Base-by-base conservation (phyloP, 2,888 invertebrate genomes). In the Stenichneumon culpator region DNA sequence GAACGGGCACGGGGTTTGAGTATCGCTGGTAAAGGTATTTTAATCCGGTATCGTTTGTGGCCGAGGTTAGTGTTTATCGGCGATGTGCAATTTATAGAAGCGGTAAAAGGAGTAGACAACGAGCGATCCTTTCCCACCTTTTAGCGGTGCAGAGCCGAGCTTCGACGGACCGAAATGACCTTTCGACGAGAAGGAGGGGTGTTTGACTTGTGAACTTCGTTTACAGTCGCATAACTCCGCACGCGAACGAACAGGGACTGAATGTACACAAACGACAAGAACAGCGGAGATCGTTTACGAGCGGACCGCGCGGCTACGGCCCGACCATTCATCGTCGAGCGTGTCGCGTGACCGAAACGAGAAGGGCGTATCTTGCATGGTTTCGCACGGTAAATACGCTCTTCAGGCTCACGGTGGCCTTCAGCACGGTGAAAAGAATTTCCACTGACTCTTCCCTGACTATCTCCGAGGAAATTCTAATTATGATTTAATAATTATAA, bases 191-290 rank as follows among this genome's bases (percentile, higher is more conserved):
- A 81, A 79, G 82, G 84, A 79, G 74, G 79, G 84, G 82, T 68
- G 74, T 82, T 84, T 84, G 82, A 84, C 84, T 84, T 70, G 78
- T 84, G 82, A 84, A 84, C 84, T 82, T 82, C 84, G 73, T 78
- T 52, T 69, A 78, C 68, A 57, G 36, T 57, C 57, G 70, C 67
- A 82, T 67, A 73, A 81, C 25, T 72, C 52, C 44, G 69, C 75
- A 69, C 60, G 83, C 70, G 75, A 83, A 75, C 54, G 70, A 50
- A 73, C 16, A 11, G 44, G 14, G 14, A 44, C 57, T 7, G 57
- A 57, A 19, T 25, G 22, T 22, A 57, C 19, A 57, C 19, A 57
- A 57, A 25, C 57, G 44, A 52, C 32, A 28, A 75, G 57, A 72
- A 69, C 39, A 14, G 3, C 68, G 54, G 47, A 44, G 14, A 47